Percentiles rank a stretch among this genome's conserved stretches.
These are phyloP conservation scores for Diadumene lineata DNA, from an alignment of 92 coral and sea anemone species.

Conservation along the genomic window DNA sequence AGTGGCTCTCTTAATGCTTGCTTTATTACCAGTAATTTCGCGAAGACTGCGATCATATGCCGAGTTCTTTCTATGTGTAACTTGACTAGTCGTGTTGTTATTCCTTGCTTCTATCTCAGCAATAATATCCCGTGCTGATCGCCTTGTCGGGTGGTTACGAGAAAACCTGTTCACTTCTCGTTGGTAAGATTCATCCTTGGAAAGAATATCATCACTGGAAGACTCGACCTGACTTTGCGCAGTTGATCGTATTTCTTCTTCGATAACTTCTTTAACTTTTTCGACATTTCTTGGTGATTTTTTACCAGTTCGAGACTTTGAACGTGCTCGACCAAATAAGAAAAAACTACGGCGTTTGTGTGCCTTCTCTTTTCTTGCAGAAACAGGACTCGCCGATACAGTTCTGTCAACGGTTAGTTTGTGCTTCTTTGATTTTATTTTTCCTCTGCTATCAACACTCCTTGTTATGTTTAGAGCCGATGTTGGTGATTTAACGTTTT, in stretches of 20 bases:
- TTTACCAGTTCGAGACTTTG: constrained; percentile 31
- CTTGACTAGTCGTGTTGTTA: constrained; percentile 13
- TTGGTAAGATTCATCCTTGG: background rate
- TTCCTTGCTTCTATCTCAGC: constrained; percentile 63
- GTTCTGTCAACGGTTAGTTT: constrained; percentile 7
- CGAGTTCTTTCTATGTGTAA: constrained; percentile 2
- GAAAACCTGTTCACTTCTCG: constrained; percentile 8
- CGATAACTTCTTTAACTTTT: constrained; percentile 20
- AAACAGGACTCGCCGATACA: constrained; percentile 20
- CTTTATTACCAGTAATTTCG: background rate
- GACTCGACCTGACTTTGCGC: constrained; percentile 2
- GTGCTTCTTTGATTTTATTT: constrained; percentile 20
- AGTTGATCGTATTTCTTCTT: constrained; percentile 11
- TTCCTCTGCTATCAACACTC: constrained; percentile 3
- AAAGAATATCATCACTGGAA: constrained; percentile 1
- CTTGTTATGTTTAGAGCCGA: background rate
- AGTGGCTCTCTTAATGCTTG: constrained; percentile 12
- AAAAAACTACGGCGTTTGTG: constrained; percentile 45
- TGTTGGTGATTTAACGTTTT: constrained; percentile 14
- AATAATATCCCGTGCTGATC: constrained; percentile 66
- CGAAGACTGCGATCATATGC: constrained; percentile 3
- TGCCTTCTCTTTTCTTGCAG: constrained; percentile 18
- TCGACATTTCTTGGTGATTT: constrained; percentile 32
- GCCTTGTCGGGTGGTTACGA: constrained; percentile 36
- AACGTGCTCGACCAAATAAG: constrained; percentile 31